Conservation (phyloP, 1,140 invertebrate genomes). For the Probaryconus sp. region DNA sequence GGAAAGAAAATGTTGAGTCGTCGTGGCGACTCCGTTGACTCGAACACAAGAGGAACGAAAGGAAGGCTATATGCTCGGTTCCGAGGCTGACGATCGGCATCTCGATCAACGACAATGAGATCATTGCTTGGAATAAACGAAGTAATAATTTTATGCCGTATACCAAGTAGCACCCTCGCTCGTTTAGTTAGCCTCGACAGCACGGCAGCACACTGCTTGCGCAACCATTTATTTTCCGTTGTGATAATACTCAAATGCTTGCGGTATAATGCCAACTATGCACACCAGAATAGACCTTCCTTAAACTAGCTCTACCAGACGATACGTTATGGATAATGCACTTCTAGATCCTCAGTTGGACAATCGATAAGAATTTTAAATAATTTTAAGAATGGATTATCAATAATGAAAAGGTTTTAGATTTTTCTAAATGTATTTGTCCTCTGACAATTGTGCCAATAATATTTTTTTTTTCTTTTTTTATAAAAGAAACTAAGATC, state of each 20-base stretch:
- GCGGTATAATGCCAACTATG: constrained; percentile 59
- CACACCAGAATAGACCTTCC: too few species aligned
- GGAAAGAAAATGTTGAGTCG: constrained; percentile 60
- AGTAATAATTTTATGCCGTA: constrained; percentile 75
- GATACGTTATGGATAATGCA: too few species aligned
- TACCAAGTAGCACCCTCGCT: constrained; percentile 71
- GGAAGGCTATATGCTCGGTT: constrained; percentile 48
- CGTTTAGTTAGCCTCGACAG: constrained; percentile 63
- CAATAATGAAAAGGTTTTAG: too few species aligned
- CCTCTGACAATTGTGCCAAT: too few species aligned
- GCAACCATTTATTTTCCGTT: constrained; percentile 76
- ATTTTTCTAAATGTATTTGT: too few species aligned
- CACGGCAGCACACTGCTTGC: constrained; percentile 65
- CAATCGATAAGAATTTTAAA: too few species aligned
- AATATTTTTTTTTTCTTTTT: too few species aligned
- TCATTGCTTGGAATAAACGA: constrained; percentile 77
- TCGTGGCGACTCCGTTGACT: constrained; percentile 50
- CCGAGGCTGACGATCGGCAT: constrained; percentile 63
- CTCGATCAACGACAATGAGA: constrained; percentile 73
- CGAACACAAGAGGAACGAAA: constrained; percentile 57
- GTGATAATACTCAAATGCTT: constrained; percentile 59
- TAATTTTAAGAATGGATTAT: too few species aligned
- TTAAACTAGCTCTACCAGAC: too few species aligned
- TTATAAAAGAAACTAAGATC: too few species aligned
- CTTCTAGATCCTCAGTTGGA: too few species aligned